phyloP scores from a whole-genome alignment of 2,113 vertebrate species.

The Ctenodactylus gundi region DNA sequence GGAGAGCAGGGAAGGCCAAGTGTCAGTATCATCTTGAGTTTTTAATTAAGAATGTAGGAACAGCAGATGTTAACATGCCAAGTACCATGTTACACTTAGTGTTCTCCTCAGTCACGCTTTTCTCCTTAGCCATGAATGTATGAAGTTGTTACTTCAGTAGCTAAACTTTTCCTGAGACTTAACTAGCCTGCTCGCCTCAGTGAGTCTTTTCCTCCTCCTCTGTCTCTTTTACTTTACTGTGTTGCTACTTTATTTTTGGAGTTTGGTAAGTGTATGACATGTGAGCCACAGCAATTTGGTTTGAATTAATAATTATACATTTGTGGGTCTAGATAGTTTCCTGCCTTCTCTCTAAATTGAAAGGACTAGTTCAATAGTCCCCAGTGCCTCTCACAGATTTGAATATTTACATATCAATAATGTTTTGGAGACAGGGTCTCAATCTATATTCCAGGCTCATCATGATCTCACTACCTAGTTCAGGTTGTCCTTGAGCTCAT shows the following conservation, averaged over 20 bases:
- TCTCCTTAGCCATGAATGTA: not conserved
- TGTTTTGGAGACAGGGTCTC: no score
- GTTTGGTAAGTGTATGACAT: not conserved
- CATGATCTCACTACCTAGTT: no score
- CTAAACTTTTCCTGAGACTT: not conserved
- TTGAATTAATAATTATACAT: not conserved
- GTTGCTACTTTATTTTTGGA: constrained; percentile 6
- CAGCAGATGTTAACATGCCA: not conserved
- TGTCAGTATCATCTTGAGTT: not conserved
- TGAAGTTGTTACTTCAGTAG: not conserved
- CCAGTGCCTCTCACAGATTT: not conserved
- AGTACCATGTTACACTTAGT: not conserved
- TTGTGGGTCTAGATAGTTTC: not conserved
- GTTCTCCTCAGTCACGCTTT: constrained; percentile 28
- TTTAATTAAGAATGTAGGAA: not conserved
- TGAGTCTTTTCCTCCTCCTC: not conserved
- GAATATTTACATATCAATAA: not conserved
- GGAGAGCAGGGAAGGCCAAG: not conserved
- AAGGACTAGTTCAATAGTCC: not conserved
- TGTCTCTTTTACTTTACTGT: not conserved
- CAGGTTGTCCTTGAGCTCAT: no score
- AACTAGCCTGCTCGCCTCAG: not conserved
- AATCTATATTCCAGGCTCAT: no score
- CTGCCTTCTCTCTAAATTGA: not conserved
- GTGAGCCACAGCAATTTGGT: not conserved